phyloP scores from a whole-genome alignment of 2,113 vertebrate genomes.

The Istiophorus platypterus region DNA sequence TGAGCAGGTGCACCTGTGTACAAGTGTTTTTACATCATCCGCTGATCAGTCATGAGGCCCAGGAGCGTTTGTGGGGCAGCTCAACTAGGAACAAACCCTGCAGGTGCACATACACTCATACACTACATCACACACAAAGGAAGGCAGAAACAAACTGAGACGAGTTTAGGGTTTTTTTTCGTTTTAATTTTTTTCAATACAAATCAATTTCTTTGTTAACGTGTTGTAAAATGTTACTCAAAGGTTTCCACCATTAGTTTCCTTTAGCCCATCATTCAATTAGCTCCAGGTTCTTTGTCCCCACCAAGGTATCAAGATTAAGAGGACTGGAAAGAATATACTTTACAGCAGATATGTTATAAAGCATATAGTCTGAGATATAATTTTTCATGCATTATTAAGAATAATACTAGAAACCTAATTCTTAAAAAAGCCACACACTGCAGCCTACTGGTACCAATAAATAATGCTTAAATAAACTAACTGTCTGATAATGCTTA shows the following conservation, averaged over 20 bases:
- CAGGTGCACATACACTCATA: conserved; percentile 49
- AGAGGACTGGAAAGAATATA: no score
- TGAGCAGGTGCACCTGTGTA: conserved; percentile 74
- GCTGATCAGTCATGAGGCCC: conserved; percentile 70
- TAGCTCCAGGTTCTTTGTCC: background rate
- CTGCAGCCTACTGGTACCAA: background rate
- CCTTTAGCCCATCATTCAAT: background rate
- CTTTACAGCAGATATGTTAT: no score
- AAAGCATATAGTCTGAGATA: background rate
- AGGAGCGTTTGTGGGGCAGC: conserved; percentile 66
- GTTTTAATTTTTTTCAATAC: background rate
- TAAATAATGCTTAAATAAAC: background rate
- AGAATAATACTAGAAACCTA: background rate
- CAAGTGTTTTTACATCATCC: conserved; percentile 63
- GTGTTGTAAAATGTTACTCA: background rate
- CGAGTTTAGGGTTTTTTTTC: no score
- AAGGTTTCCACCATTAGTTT: no score
- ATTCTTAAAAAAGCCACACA: background rate
- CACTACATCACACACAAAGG: conserved; percentile 3
- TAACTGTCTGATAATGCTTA: background rate
- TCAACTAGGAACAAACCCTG: conserved; percentile 39
- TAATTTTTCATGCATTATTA: background rate
- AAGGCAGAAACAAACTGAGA: conserved; percentile 27
- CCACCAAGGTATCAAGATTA: no score
- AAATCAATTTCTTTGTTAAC: background rate